Evolutionary conservation across 2,113 vertebrate species (phyloP).

Genomic region (Microcebus tavaratra): DNA sequence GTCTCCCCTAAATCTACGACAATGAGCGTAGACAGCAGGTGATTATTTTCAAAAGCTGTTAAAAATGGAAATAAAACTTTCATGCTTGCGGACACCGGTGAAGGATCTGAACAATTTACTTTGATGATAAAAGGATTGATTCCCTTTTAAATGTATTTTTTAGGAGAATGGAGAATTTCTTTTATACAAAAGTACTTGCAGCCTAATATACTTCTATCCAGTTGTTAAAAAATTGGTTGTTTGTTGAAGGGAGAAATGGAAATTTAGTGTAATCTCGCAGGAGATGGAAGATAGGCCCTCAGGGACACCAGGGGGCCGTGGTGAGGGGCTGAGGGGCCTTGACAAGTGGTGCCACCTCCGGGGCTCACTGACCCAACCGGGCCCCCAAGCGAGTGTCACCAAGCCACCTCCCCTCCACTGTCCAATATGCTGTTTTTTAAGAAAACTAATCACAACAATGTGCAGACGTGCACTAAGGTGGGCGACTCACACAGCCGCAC

Average conservation of each 20-base stretch:
- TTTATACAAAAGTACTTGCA: background rate
- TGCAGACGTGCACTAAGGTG: rapidly evolving
- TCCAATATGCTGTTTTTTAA: background rate
- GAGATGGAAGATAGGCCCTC: rapidly evolving
- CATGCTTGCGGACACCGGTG: rapidly evolving
- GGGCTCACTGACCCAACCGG: background rate
- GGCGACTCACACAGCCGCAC: rapidly evolving
- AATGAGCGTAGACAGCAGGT: background rate
- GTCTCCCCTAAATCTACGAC: background rate
- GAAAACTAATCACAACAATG: rapidly evolving
- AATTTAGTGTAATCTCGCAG: background rate
- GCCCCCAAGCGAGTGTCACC: background rate
- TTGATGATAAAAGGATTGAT: background rate
- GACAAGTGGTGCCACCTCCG: background rate
- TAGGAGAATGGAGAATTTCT: background rate
- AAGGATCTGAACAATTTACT: background rate
- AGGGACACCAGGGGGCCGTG: background rate
- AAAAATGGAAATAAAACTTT: background rate
- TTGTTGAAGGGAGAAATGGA: background rate
- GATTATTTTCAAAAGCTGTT: background rate
- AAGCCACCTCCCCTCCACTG: no score
- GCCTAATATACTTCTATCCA: no score
- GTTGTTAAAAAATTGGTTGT: background rate
- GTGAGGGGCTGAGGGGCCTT: no score
- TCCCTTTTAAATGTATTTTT: background rate